Conservation (phyloP, 2,113 vertebrate genomes). For the Cyphomyrus discorhynchus region DNA sequence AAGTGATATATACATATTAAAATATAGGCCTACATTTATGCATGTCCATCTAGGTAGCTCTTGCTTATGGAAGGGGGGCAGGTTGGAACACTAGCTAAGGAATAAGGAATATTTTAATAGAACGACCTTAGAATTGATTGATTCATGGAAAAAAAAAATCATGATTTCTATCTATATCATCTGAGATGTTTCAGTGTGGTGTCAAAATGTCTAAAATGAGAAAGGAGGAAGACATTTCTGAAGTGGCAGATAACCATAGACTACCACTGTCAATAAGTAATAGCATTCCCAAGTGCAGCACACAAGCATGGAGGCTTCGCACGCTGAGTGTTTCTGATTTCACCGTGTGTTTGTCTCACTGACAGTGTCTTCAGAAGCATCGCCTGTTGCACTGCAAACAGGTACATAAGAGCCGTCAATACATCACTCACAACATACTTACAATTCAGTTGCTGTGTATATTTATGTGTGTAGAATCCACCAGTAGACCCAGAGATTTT, state of each 20-base stretch:
- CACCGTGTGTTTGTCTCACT: neutral
- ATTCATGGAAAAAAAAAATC: neutral
- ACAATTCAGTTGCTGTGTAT: too few species aligned
- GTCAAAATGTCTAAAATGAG: neutral
- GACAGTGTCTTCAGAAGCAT: neutral
- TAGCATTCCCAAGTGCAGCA: neutral
- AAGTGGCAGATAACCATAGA: neutral
- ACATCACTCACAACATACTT: neutral
- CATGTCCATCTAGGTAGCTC: neutral
- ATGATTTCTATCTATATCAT: neutral
- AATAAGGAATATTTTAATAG: neutral
- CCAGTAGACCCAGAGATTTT: neutral
- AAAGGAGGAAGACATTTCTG: neutral
- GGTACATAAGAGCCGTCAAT: neutral
- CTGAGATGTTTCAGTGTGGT: neutral
- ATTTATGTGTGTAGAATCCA: neutral
- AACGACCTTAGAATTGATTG: neutral
- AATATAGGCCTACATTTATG: neutral
- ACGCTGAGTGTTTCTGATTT: neutral
- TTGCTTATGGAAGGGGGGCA: neutral
- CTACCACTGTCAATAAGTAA: neutral
- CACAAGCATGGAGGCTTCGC: neutral
- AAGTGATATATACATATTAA: neutral
- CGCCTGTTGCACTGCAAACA: neutral
- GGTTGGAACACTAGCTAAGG: too few species aligned